A percentile compares a stretch with the other conserved stretches of the same genome.
Evolutionary conservation across 2,888 invertebrate species (phyloP).

Genomic region (Zhengitettix transpicula): DNA sequence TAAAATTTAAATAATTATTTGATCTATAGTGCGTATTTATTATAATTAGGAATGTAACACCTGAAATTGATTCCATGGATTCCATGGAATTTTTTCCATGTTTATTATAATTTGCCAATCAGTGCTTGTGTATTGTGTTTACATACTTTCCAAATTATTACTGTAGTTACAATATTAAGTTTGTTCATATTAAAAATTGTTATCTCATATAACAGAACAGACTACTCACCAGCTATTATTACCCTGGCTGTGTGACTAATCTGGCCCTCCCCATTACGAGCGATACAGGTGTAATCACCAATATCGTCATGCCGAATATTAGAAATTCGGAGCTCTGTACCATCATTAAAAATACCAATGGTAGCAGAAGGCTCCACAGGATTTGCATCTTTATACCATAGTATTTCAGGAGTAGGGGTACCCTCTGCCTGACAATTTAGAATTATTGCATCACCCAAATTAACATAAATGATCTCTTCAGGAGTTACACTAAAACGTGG

Average conservation of each 20-base stretch:
- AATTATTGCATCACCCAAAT: constrained; percentile 88
- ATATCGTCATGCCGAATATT: constrained; percentile 88
- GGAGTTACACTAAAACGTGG: constrained; percentile 90
- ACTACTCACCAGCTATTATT: constrained; percentile 63
- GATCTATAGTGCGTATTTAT: too few relatives aligned
- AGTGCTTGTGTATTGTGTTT: too few relatives aligned
- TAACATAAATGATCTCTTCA: constrained; percentile 91
- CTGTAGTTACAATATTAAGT: too few relatives aligned
- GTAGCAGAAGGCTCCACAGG: constrained; percentile 78
- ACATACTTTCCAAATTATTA: too few relatives aligned
- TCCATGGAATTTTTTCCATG: too few relatives aligned
- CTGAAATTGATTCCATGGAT: too few relatives aligned
- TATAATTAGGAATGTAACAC: too few relatives aligned
- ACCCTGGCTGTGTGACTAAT: constrained; percentile 91
- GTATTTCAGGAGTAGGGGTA: constrained; percentile 85
- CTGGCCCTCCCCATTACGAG: constrained; percentile 88
- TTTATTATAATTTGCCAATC: too few relatives aligned
- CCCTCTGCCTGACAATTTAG: constrained; percentile 94
- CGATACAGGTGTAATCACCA: constrained; percentile 92
- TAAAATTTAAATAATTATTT: too few relatives aligned
- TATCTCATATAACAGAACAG: too few relatives aligned
- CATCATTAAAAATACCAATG: constrained; percentile 82
- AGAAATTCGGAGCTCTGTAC: constrained; percentile 82
- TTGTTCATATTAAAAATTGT: neutral
- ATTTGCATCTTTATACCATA: constrained; percentile 91